Base-by-base conservation (phyloP, 2,888 invertebrate species). In the Eilema depressum region DNA sequence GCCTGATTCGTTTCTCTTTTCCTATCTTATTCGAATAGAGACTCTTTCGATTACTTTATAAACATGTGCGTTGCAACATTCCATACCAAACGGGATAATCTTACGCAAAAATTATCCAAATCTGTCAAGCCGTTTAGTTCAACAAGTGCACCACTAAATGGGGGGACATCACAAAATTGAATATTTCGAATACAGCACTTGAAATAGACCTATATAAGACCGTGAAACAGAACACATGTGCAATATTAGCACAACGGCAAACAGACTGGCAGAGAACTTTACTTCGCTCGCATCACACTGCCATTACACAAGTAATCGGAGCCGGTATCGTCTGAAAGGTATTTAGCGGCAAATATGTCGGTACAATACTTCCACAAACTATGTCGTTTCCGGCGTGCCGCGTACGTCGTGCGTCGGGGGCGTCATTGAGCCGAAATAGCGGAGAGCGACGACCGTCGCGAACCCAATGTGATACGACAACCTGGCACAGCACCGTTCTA, bases 401-500 rank as follows among this genome's bases (percentile, higher is more conserved):
- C 28, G 11, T 53, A 70, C 69, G 66, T 69, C 28, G 11, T 53
- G 69, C 69, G 66, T 69, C 41, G 64, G 56, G n/a, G 28, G 26
- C 70, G 71, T 79, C 79, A 75, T 37, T 68, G 63, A 56, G 63
- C 77, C 70, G 41, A 71, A 82, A 79, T 82, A 82, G 26, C 57
- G 28, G n/a, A 26, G 80, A 70, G 73, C 82, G 69, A 66, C 67
- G 82, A 75, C 80, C 80, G 82, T 62, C 78, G 37, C 62, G 60
- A 37, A 66, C 56, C 47, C 33, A 47, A 66, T 65, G 14, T 69
- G 25, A 47, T 30, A 64, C 59, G 37, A 47, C 41, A 63, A 64
- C 53, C 66, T 66, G 17, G 1, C 41, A 3, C 41, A 41, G 23
- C 41, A 8, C 28, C n/a, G n/a, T n/a, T n/a, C n/a, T 28, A n/a